phyloP scores from a whole-genome alignment of 2,797 vertebrate genomes.

The Cyclopterus lumpus region DNA sequence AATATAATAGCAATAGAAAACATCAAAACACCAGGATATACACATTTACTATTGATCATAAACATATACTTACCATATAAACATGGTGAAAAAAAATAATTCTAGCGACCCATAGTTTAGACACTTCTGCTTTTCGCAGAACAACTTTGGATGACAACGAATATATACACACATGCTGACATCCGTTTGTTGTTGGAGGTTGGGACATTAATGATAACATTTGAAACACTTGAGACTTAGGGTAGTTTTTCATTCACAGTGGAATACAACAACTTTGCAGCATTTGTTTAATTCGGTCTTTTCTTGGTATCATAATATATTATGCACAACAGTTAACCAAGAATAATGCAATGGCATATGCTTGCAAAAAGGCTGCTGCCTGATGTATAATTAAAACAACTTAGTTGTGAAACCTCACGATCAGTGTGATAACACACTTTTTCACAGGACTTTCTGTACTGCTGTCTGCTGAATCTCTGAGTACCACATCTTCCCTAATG shows the following conservation, averaged over 20 bases:
- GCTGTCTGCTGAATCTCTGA: neutral
- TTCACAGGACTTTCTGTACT: neutral
- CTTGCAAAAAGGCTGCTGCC: neutral
- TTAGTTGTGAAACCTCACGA: neutral
- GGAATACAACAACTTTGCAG: neutral
- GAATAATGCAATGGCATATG: neutral
- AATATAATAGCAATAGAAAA: neutral
- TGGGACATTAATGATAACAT: neutral
- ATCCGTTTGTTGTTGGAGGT: conserved; percentile 18
- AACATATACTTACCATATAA: neutral
- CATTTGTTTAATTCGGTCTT: neutral
- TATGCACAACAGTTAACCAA: neutral
- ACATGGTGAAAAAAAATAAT: neutral
- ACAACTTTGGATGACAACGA: conserved; percentile 5
- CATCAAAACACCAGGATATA: neutral
- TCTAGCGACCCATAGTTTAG: neutral
- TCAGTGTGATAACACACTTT: neutral
- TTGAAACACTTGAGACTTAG: neutral
- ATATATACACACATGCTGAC: conserved; percentile 30
- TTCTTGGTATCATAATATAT: neutral
- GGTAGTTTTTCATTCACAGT: neutral
- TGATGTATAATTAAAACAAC: neutral
- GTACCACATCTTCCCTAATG: neutral
- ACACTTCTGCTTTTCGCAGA: conserved; percentile 2
- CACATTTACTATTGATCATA: neutral